Evolutionary conservation across 1,140 invertebrate species (phyloP), one percentile per base, ranked within the genome.

Genomic region (Aphaenogaster rudis): DNA sequence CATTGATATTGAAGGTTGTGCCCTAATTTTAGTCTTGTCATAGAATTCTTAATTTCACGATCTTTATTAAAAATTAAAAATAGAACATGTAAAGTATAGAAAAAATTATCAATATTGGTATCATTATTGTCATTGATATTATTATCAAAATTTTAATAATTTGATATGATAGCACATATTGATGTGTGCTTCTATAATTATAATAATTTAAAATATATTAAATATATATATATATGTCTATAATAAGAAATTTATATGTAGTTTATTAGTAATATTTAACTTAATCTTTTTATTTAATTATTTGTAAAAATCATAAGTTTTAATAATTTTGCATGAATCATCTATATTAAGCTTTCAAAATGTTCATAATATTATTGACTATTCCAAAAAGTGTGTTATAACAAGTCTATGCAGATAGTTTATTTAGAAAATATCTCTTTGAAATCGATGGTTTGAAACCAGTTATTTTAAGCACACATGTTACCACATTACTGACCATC

Each of bases 401-500:
- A 6, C 3, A 59, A 17, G 7, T 45, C 1, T 76, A 13, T 77
- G 2, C 1, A 9, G 1, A 39, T 61, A 79, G 3, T 42, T 82
- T 11, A n/a, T 39, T 66, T 77, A 67, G 17, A 45, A 54, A 69
- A 1, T 54, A 74, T 72, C 39, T 74, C 59, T 59, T 48, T 36
- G 1, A 39, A 54, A 17, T 33, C n/a, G 57, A 36, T 78, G 76
- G 85, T 78, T 82, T 66, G 15, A 45, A 77, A 90, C 63, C 87
- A 89, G 88, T 54, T 92, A 92, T 92, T 92, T 92, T 59, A 28
- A 79, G 69, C 77, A 28, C 13, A 76, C n/a, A 79, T 52, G 33
- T 85, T 84, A 57, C n/a, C 69, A 87, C 88, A 86, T 91, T 88
- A 87, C 67, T 50, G 17, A 33, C 64, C 52, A 42, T 84, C 63